Conservation (phyloP, 2,113 vertebrate genomes). For the Xerus inauris region DNA sequence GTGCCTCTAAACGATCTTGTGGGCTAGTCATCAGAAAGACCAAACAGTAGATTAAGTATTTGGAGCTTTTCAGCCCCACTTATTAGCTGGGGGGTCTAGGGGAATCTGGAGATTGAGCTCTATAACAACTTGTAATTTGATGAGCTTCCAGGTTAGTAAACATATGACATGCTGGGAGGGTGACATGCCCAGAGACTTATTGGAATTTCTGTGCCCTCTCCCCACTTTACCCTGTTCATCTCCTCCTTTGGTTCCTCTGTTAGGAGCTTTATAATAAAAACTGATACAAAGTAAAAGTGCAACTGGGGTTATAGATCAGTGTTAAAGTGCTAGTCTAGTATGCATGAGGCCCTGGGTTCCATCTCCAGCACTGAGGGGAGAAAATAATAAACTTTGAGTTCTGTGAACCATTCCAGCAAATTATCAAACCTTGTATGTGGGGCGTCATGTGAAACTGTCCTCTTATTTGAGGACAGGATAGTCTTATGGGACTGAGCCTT, state of each 20-base stretch:
- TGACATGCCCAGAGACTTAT: neutral
- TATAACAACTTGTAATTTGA: neutral
- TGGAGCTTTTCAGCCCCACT: neutral
- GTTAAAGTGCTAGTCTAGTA: too few species aligned
- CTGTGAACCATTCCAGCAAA: neutral
- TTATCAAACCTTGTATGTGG: neutral
- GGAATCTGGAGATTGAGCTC: neutral
- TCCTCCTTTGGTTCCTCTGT: neutral
- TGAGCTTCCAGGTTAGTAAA: neutral
- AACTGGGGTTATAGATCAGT: neutral
- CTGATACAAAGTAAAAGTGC: too few species aligned
- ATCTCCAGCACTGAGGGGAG: too few species aligned
- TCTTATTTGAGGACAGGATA: too few species aligned
- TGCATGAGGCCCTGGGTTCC: too few species aligned
- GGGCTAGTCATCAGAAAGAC: neutral
- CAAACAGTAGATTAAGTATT: neutral
- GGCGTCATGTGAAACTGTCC: too few species aligned
- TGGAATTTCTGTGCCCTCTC: neutral
- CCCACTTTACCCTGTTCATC: neutral
- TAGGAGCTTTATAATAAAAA: neutral
- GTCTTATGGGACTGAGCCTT: neutral
- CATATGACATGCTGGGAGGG: neutral
- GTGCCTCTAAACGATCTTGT: neutral
- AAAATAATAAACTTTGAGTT: neutral
- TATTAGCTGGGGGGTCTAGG: neutral